Conservation (phyloP, 1,140 invertebrate genomes). For the Daktulosphaira vitifoliae region DNA sequence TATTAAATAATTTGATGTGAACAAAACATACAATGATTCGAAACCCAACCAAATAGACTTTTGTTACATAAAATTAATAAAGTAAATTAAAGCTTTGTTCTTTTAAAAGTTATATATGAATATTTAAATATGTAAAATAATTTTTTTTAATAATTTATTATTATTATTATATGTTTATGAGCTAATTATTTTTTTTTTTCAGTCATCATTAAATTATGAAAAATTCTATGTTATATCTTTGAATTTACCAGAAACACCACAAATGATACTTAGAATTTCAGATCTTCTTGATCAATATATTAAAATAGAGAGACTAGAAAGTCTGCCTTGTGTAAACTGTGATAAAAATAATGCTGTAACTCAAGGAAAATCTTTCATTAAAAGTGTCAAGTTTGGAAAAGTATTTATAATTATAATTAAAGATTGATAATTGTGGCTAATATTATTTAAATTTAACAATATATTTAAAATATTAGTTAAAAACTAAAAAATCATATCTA, state of each 20-base stretch:
- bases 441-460: too few species aligned
- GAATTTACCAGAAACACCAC: constrained; percentile 51
- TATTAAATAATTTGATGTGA: not conserved
- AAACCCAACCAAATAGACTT: too few species aligned
- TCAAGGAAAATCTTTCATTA: constrained; percentile 10
- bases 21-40: too few species aligned
- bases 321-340: constrained; percentile 24
- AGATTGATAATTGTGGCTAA: too few species aligned
- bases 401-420: too few species aligned
- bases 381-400: constrained; percentile 29
- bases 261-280: constrained; percentile 4
- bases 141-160: too few species aligned
- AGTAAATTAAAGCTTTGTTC: too few species aligned
- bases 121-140: too few species aligned
- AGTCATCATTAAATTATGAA: constrained; percentile 77
- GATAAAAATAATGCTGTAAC: constrained; percentile 19
- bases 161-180: too few species aligned
- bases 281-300: constrained; percentile 19
- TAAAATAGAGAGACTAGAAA: constrained; percentile 12
- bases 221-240: constrained; percentile 82
- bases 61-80: too few species aligned
- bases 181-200: constrained; percentile 37
- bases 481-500: not conserved
- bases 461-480: not conserved
- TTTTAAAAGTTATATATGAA: too few species aligned